Evolutionary conservation across 2,797 vertebrate species (phyloP).

Genomic region (Microctenopoma lineatum): DNA sequence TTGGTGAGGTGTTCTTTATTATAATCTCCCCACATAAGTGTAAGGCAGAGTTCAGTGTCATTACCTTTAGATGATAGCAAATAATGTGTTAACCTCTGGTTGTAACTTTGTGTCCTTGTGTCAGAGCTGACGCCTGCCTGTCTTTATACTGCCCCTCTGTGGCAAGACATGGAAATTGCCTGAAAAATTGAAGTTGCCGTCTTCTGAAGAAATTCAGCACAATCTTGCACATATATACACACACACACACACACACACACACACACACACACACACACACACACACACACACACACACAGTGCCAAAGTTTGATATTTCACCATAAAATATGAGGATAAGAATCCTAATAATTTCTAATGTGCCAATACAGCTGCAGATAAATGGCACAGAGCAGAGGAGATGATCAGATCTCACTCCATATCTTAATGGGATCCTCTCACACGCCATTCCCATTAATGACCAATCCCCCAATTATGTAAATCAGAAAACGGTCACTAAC

Average conservation of each 20-base stretch:
- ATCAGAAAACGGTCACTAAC: constrained; percentile 77
- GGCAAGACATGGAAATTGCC: constrained; percentile 57
- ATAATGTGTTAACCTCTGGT: constrained; percentile 68
- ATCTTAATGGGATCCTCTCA: constrained; percentile 86
- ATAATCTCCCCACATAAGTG: constrained; percentile 37
- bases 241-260: constrained; percentile 16
- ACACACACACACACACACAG: constrained; percentile 14
- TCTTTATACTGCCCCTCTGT: constrained; percentile 84
- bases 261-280: constrained; percentile 13
- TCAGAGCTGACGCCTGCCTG: constrained; percentile 52
- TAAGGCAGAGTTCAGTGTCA: constrained; percentile 46
- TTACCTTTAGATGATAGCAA: constrained; percentile 68
- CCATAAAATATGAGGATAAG: constrained; percentile 63
- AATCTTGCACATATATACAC: constrained; percentile 25
- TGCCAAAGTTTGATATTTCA: constrained; percentile 61
- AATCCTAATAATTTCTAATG: constrained; percentile 67
- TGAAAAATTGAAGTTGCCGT: constrained; percentile 3
- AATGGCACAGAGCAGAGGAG: constrained; percentile 69
- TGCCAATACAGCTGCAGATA: constrained; percentile 70
- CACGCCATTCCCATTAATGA: constrained; percentile 81
- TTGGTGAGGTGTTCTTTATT: constrained; percentile 54
- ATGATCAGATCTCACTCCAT: constrained; percentile 83
- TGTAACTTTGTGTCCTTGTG: constrained; percentile 54
- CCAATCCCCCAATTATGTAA: constrained; percentile 85
- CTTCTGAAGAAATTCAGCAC: constrained; percentile 37